These are phyloP conservation scores for Strigamia maritima DNA, from an alignment of 2,888 invertebrate genomes.

Conservation along the genomic window DNA sequence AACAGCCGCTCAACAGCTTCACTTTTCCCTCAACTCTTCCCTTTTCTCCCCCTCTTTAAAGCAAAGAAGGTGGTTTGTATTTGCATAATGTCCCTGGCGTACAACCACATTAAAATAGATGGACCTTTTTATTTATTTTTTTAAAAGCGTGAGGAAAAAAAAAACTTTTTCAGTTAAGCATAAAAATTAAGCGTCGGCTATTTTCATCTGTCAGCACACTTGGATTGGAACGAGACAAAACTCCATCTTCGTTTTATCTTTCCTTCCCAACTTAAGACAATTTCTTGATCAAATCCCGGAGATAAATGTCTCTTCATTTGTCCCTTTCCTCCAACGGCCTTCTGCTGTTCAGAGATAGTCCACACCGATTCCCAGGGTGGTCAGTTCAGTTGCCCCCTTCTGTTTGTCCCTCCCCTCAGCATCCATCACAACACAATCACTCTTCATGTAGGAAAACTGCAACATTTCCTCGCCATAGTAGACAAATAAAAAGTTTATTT, in stretches of 20 bases:
- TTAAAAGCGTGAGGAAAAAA: not conserved
- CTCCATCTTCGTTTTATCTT: not conserved
- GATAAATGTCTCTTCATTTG: not conserved
- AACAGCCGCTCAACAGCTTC: not conserved
- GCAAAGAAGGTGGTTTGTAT: not conserved
- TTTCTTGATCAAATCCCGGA: not conserved
- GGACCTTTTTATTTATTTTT: not conserved
- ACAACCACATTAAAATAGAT: not conserved
- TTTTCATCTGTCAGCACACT: not conserved
- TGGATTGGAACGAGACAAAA: not conserved
- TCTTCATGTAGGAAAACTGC: slow-evolving; percentile 1
- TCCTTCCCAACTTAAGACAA: not conserved
- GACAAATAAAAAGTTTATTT: not conserved
- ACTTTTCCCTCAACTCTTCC: not conserved
- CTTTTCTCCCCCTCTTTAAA: not conserved
- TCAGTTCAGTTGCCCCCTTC: not conserved
- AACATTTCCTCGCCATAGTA: not conserved
- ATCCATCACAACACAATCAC: slow-evolving; percentile 11
- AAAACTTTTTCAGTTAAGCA: not conserved
- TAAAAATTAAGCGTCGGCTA: not conserved
- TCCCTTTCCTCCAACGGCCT: not conserved
- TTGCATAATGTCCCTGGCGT: not conserved
- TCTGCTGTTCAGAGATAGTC: not conserved
- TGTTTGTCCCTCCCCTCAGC: not conserved
- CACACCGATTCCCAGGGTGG: not conserved